These are phyloP conservation scores for Autographa pulchrina DNA, from an alignment of 2,888 invertebrate genomes.

Conservation along the genomic window DNA sequence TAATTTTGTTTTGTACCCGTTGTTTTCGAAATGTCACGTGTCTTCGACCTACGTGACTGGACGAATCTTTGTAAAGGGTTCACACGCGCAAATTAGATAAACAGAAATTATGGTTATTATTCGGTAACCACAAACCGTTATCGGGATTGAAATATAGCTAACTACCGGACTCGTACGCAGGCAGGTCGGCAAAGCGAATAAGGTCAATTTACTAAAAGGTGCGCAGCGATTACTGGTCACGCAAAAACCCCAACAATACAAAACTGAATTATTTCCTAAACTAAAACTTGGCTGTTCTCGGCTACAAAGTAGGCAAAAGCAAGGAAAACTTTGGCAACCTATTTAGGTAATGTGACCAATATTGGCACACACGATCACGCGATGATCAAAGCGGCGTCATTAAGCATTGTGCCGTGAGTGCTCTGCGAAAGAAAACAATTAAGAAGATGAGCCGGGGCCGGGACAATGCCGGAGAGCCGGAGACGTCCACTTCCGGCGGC, in stretches of 20 bases:
- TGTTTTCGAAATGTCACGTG: constrained; percentile 85
- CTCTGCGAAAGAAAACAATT: constrained; percentile 85
- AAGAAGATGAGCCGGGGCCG: constrained; percentile 81
- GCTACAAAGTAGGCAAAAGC: constrained; percentile 38
- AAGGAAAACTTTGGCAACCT: constrained; percentile 39
- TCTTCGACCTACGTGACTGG: constrained; percentile 79
- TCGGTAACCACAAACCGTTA: constrained; percentile 32
- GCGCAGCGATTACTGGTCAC: constrained; percentile 21
- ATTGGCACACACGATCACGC: constrained; percentile 66
- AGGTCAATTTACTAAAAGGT: constrained; percentile 20
- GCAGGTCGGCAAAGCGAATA: constrained; percentile 14
- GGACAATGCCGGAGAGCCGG: constrained; percentile 77
- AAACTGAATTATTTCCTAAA: constrained; percentile 45
- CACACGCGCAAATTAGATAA: constrained; percentile 58
- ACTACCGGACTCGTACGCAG: constrained; percentile 40
- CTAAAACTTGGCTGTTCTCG: constrained; percentile 32
- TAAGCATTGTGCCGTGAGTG: constrained; percentile 83
- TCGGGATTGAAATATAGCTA: constrained; percentile 28
- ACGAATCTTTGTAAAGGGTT: constrained; percentile 72
- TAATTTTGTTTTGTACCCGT: constrained; percentile 85
- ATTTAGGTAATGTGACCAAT: constrained; percentile 52
- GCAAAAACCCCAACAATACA: constrained; percentile 24
- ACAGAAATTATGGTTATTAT: constrained; percentile 54
- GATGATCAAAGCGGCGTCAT: constrained; percentile 84
- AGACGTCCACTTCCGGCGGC: constrained; percentile 79